Conservation (phyloP, 2,888 invertebrate species). For the Pinctada fucata region DNA sequence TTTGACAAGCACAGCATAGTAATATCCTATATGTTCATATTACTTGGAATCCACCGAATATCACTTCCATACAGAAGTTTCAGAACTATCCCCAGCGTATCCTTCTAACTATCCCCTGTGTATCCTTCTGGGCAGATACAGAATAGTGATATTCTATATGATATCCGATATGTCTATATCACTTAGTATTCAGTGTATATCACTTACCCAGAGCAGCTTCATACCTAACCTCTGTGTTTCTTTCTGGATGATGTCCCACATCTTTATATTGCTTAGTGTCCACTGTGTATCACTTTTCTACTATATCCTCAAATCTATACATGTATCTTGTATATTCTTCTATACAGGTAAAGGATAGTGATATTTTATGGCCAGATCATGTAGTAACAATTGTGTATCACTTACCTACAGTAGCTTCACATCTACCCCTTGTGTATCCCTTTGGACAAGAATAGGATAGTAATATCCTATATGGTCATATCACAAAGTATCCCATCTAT, state of each 20-base stretch:
- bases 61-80: constrained; percentile 11
- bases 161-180: no score
- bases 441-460: constrained; percentile 9
- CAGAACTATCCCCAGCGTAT: constrained; percentile 19
- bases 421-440: constrained; percentile 21
- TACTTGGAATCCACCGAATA: constrained; percentile 29
- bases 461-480: constrained; percentile 20
- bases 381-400: constrained; percentile 35
- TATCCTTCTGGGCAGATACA: no score
- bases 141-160: no score
- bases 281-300: constrained; percentile 12
- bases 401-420: neutral
- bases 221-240: neutral
- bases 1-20: constrained; percentile 30
- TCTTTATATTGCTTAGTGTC: no score
- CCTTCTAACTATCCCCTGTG: no score
- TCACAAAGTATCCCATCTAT: constrained; percentile 33
- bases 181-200: neutral
- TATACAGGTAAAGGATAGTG: constrained; percentile 10
- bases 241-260: constrained; percentile 2
- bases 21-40: constrained; percentile 19
- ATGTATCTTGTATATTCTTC: constrained; percentile 15
- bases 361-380: constrained; percentile 18
- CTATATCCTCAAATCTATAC: constrained; percentile 23
- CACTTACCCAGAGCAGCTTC: constrained; percentile 8